Base-by-base conservation (phyloP, 2,113 vertebrate genomes). In the Limnothrissa miodon region DNA sequence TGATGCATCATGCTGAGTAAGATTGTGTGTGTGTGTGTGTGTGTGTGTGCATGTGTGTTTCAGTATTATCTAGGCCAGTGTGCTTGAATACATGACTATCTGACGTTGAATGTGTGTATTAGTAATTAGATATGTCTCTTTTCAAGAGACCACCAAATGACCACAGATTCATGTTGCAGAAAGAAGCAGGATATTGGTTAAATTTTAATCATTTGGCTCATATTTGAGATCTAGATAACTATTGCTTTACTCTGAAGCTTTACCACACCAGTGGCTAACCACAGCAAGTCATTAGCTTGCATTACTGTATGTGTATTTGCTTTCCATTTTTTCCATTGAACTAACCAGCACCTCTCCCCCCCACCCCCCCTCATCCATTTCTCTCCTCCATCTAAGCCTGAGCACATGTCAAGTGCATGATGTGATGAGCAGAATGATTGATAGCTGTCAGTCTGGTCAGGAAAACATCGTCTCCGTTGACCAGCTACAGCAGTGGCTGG, bases 401-500 rank as follows among this genome's bases (percentile, higher is more conserved):
- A 62, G 78, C 1, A 13, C 74, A 0, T 7, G 39, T 15, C 83
- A 90, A 0, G 23, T 95, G 4, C 82, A 91, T 39, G 82, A 45
- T 0, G 86, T 87, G 0, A 70, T 95, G 78, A 80, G 79, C 25
- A 83, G 59, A 17, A 89, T 95, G 90, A 89, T 91, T 66, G 90
- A 92, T 86, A 87, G 87, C 80, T 94, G 93, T 87, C 88, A 23
- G 51, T 87, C 89, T 4, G 85, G 45, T 19, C 45, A 70, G 82
- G 84, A 82, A 4, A 66, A 81, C 9, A 83, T 62, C 79, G 85
- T 74, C 82, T 82, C 56, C 0, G 56, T 59, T 0, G 90, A 93
- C 8, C 89, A 93, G 5, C 88, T 95, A 25, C 23, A 78, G 23
- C 80, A 89, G 4, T 21, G 94, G 13, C 81, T 95, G 0, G 85